A percentile compares a stretch with the other conserved stretches of the same genome.
These are phyloP conservation scores for Buteo buteo DNA, from an alignment of 2,113 vertebrate species.

Conservation along the genomic window DNA sequence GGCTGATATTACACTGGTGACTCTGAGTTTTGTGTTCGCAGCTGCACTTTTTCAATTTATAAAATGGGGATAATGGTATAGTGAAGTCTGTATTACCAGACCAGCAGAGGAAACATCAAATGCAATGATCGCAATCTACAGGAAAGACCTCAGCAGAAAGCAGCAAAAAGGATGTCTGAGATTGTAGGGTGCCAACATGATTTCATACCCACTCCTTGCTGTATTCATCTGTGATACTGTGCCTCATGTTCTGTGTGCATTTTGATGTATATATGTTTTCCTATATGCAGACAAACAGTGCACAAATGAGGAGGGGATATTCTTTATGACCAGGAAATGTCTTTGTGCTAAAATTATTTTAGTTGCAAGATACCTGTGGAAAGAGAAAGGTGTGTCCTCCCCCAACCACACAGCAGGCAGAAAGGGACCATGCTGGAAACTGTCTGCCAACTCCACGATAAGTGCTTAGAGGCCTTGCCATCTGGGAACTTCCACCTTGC, in stretches of 20 bases:
- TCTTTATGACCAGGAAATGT: not conserved
- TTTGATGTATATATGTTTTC: not conserved
- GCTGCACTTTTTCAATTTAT: not conserved
- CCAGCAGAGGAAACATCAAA: not conserved
- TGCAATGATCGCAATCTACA: accelerated
- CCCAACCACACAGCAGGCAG: not conserved
- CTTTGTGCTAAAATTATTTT: not conserved
- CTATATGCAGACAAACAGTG: not conserved
- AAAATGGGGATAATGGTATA: not conserved
- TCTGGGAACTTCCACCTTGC: not conserved
- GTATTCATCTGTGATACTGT: not conserved
- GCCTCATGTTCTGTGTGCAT: accelerated
- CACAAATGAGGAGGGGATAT: not conserved
- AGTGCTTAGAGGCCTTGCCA: not conserved
- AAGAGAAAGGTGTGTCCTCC: not conserved
- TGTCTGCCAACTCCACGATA: not conserved
- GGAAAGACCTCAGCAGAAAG: not conserved
- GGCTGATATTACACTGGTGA: not conserved
- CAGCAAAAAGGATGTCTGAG: accelerated
- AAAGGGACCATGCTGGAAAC: not conserved
- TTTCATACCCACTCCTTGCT: not conserved
- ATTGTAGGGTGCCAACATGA: not conserved
- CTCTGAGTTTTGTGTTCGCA: not conserved
- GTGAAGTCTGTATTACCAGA: not conserved
- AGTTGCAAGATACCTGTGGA: not conserved